Evolutionary conservation across 2,113 vertebrate species (phyloP).

Genomic region (Arvicanthis niloticus): DNA sequence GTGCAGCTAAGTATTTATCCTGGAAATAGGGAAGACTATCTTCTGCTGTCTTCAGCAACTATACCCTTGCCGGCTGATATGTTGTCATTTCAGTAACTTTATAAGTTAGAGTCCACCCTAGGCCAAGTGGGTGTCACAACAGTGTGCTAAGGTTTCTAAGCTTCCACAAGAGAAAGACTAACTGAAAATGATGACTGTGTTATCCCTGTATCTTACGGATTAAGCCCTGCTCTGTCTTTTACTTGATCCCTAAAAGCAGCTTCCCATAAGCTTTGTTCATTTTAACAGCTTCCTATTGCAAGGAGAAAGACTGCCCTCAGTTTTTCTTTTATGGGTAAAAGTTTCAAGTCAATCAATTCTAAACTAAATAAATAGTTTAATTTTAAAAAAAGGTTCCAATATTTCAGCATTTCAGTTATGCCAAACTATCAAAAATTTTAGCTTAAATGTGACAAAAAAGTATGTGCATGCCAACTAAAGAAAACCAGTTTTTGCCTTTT

Average conservation of each 20-base stretch:
- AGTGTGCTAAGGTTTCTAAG: neutral
- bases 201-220: neutral
- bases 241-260: neutral
- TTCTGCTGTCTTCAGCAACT: neutral
- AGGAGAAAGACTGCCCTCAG: neutral
- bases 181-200: neutral
- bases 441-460: neutral
- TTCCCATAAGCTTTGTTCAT: neutral
- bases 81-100: neutral
- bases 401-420: neutral
- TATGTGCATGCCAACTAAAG: neutral
- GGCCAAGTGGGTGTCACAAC: too few species aligned
- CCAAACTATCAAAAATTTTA: neutral
- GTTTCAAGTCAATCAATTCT: neutral
- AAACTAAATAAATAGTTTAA: neutral
- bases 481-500: neutral
- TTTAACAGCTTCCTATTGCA: neutral
- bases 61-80: neutral
- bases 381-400: neutral
- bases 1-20: neutral
- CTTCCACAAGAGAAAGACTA: neutral
- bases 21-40: neutral
- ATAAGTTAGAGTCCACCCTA: neutral
- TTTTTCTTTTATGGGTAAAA: neutral
- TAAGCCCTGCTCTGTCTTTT: neutral